Evolutionary conservation across 2,797 vertebrate species (phyloP).

Genomic region (Typhlichthys subterraneus): DNA sequence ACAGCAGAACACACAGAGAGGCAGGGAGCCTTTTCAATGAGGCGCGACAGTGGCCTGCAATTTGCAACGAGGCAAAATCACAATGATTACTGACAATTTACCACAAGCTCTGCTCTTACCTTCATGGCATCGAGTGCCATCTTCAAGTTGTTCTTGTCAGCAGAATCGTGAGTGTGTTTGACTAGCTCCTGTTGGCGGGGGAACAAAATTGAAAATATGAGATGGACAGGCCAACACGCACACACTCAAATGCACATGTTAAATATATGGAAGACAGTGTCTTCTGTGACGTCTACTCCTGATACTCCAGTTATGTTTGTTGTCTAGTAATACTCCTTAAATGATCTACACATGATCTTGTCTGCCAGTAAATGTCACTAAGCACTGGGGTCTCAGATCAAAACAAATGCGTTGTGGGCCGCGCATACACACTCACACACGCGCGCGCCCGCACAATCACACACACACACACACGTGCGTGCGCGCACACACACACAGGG

Average conservation of each 20-base stretch:
- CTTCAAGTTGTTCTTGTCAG: constrained; percentile 86
- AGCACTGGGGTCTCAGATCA: too few species aligned
- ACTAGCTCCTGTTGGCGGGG: constrained; percentile 84
- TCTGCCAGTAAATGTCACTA: too few species aligned
- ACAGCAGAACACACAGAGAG: constrained; percentile 16
- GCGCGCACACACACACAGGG: too few species aligned
- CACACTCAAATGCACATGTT: not conserved
- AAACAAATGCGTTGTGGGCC: too few species aligned
- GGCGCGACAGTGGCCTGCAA: constrained; percentile 18
- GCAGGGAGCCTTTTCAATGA: constrained; percentile 19
- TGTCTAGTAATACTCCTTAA: too few species aligned
- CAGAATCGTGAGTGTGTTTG: constrained; percentile 86
- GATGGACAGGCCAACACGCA: not conserved
- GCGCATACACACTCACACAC: too few species aligned
- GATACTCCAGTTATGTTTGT: too few species aligned
- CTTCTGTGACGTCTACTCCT: too few species aligned
- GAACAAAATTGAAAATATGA: constrained; percentile 13
- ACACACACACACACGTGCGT: too few species aligned
- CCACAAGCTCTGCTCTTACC: constrained; percentile 69
- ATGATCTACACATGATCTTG: too few species aligned
- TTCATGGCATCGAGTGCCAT: constrained; percentile 93
- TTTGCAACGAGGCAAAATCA: constrained; percentile 37
- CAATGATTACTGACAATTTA: constrained; percentile 39
- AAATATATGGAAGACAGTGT: too few species aligned
- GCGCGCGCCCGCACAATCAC: too few species aligned